Evolutionary conservation across 2,888 invertebrate species (phyloP), one percentile per base, ranked within the genome.

Genomic region (Acronicta leporina): DNA sequence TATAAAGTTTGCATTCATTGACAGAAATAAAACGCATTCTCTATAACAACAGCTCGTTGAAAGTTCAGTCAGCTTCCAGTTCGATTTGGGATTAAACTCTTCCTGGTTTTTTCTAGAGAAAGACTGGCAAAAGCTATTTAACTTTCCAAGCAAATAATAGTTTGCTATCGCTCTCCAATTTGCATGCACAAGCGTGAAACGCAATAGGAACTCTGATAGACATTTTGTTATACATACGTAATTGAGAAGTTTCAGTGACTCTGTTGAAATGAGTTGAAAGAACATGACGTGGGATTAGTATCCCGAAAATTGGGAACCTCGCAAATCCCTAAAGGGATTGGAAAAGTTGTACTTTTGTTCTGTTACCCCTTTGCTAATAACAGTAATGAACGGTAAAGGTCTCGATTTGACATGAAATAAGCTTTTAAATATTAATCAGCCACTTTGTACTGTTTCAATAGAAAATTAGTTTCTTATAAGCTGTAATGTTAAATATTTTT

Each of bases 141-240:
- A 91, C 90, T 90, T 90, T 82, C 75, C 82, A 77, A 79, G 85
- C 86, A 86, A 90, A 89, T 89, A 87, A 86, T 87, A 83, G 79
- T 78, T 74, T 61, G 73, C 79, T 80, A 86, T 87, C 82, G 81
- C 75, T 80, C 64, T 79, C 75, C 78, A 83, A 89, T 90, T 90
- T 86, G 87, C 85, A 87, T 88, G 73, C 73, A 58, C 63, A 73
- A 75, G 79, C 81, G 73, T 75, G 69, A 75, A 75, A 71, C 59
- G 70, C 72, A 75, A 77, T 68, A 66, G 68, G 41, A 63, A 68
- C 42, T 42, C 40, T 41, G 57, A 51, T 63, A 69, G 57, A 52
- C 45, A 70, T 57, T 61, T 55, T 25, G 50, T 14, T 57, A 54
- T 58, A 49, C 63, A 43, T 49, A 55, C 69, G 49, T 74, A 74